Base-by-base conservation (phyloP, 2,113 vertebrate genomes). In the Lathamus discolor region DNA sequence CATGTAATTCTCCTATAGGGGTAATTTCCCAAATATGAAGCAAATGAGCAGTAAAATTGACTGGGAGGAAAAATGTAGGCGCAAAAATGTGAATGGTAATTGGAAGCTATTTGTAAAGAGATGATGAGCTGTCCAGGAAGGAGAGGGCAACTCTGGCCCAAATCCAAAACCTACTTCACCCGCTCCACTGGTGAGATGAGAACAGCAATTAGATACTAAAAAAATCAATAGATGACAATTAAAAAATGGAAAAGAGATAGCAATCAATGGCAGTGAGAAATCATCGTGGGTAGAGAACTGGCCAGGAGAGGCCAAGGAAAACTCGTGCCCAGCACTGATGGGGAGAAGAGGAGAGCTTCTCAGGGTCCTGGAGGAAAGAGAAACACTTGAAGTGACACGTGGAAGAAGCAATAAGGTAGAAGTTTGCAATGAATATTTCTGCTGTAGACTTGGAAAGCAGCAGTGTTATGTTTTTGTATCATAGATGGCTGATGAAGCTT, bases 181-280 rank as follows among this genome's bases (percentile, higher is more conserved):
- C 29, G 33, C 92, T 95, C 96, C 94, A 92, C 64, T 89, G 86
- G 61, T 61, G 91, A 95, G 88, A 95, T 92, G 94, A 95, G 91
- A 95, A 93, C 69, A 86, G 92, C 92, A 95, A 96, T 95, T 95
- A 95, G 83, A 77, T 97, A 92, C 83, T 95, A 90, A 89, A 92
- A 95, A 96, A 95, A 97, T 92, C 88, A 75, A 95, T 96, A 91
- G n/a, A 81, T 62, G 77, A 89, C 91, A 92, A 96, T 95, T 95
- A 55, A 88, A 95, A 93, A 95, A 92, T 35, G 86, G 88, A 55
- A 91, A 92, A 95, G 46, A 78, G 94, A 89, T 92, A 95, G 52
- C 83, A 75, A 39, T 94, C 92, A 86, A 51, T 94, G 0, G 1
- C 57, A 88, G 62, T 35, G 91, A 92, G 88, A 84, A 95, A 54